Base-by-base conservation (phyloP, 2,888 invertebrate species). In the Hypolimnas misippus region DNA sequence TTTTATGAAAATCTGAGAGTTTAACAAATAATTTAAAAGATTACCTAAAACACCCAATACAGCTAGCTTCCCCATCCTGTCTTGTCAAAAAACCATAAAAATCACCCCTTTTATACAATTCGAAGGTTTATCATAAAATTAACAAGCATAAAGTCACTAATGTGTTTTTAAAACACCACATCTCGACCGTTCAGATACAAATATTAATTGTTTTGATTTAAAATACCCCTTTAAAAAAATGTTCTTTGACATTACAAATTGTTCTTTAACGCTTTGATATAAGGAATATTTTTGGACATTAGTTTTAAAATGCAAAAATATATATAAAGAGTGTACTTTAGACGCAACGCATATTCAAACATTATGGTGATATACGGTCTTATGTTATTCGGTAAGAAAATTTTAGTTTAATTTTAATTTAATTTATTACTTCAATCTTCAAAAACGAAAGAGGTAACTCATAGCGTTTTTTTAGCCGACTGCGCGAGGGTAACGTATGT, bases 21-120 rank as follows among this genome's bases (percentile, higher is more conserved):
- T n/a, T n/a, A n/a, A n/a, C n/a, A 10, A 33, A 33, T 7, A 33
- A 33, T 10, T 10, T 7, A 21, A 4, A 50, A 65, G 35, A 69
- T 78, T 72, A 87, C 88, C 85, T 77, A 88, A 74, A 56, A 87
- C 70, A 72, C 84, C 85, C 79, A 88, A 80, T 69, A 79, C 84
- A 73, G 81, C 77, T 62, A 77, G 63, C 68, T 81, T 81, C 82
- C 86, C 87, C 88, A 88, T 88, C 64, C 73, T 77, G 58, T 35
- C 55, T 17, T 33, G 33, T 59, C 66, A 25, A 54, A 50, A 64
- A 63, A 57, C 44, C 38, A 25, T 21, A 8, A 8, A n/a, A 14
- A 17, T 7, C 2, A 2, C 3, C 10, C 2, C 21, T 40, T 62
- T 53, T 62, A 62, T 62, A 62, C 53, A 1, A 19, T 14, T 8